Percentiles rank a stretch among this genome's conserved stretches.
phyloP scores from a whole-genome alignment of 1,140 invertebrate genomes.

The Gonioctena quinquepunctata region DNA sequence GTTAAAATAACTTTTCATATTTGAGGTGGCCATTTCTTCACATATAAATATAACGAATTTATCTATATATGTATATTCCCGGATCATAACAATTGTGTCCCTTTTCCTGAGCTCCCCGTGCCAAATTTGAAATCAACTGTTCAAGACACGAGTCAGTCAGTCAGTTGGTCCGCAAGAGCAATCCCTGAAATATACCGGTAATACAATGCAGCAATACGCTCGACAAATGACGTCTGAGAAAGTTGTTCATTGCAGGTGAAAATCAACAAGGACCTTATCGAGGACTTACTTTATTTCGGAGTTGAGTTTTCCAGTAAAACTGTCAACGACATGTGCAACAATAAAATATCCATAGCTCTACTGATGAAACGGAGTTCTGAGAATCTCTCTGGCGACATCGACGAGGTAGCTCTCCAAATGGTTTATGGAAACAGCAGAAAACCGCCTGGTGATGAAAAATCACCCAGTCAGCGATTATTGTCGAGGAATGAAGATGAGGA shows the following conservation, averaged over 20 bases:
- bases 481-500: conserved; percentile 34
- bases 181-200: neutral
- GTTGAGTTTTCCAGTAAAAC: conserved; percentile 25
- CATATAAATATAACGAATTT: too few relatives aligned
- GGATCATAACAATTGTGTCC: too few relatives aligned
- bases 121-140: too few relatives aligned
- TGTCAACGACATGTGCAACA: conserved; percentile 28
- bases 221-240: neutral
- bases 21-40: too few relatives aligned
- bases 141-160: too few relatives aligned
- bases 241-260: conserved; percentile 25
- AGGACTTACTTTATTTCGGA: conserved; percentile 45
- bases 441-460: conserved; percentile 45
- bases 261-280: conserved; percentile 27
- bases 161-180: neutral
- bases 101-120: too few relatives aligned
- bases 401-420: conserved; percentile 38
- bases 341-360: conserved; percentile 29
- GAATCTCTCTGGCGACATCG: conserved; percentile 33
- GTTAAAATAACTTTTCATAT: too few relatives aligned
- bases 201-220: neutral
- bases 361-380: conserved; percentile 35
- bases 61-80: too few relatives aligned
- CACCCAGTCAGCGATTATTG: conserved; percentile 36
- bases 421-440: conserved; percentile 41